phyloP scores from a whole-genome alignment of 2,797 vertebrate genomes.

The Adelosebastes latens region DNA sequence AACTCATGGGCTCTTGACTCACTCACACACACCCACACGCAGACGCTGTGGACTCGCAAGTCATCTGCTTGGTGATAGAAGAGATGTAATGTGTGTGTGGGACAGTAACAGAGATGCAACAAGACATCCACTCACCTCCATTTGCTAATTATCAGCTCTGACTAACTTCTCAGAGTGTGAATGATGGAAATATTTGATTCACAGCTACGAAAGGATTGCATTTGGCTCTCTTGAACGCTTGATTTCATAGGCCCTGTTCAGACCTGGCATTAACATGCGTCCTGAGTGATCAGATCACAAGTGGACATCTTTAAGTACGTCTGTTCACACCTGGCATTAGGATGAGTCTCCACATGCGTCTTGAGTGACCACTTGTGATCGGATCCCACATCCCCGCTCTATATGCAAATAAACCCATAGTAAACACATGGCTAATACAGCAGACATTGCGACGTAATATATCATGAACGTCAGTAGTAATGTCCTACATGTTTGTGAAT shows the following conservation, averaged over 20 bases:
- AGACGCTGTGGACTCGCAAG: conserved; percentile 53
- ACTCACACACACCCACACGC: conserved; percentile 61
- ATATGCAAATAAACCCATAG: too few relatives aligned
- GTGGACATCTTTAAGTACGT: too few relatives aligned
- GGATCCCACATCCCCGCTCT: too few relatives aligned
- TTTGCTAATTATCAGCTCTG: conserved; percentile 40
- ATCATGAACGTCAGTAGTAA: too few relatives aligned
- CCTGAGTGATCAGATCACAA: too few relatives aligned
- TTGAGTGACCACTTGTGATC: too few relatives aligned
- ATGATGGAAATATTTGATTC: neutral
- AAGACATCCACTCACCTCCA: conserved; percentile 17
- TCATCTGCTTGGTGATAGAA: conserved; percentile 61
- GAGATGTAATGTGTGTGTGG: conserved; percentile 25
- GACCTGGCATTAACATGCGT: too few relatives aligned
- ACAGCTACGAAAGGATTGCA: neutral
- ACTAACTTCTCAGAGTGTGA: neutral
- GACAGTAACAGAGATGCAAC: conserved; percentile 13
- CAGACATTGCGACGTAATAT: too few relatives aligned
- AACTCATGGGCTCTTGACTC: conserved; percentile 61
- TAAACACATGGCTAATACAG: too few relatives aligned
- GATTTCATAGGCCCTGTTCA: neutral
- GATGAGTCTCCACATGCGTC: too few relatives aligned
- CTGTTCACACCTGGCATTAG: too few relatives aligned
- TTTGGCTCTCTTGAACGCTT: conserved; percentile 7
- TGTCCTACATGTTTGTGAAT: too few relatives aligned